phyloP scores from a whole-genome alignment of 2,888 invertebrate genomes.

The Perizoma affinitatum region DNA sequence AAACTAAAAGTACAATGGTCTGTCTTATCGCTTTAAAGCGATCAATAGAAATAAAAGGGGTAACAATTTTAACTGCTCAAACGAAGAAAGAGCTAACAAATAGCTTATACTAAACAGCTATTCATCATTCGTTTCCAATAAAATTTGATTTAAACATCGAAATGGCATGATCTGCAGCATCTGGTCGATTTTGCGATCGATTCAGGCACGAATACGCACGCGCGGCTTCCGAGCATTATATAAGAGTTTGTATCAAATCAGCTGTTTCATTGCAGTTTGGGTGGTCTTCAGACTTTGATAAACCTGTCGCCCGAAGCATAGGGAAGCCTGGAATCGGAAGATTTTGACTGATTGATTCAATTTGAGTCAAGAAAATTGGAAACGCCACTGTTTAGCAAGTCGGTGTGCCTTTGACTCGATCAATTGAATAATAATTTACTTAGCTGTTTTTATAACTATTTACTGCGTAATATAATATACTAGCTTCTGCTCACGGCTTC shows the following conservation, averaged over 20 bases:
- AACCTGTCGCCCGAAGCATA: constrained; percentile 46
- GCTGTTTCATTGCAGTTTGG: constrained; percentile 7
- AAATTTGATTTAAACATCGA: constrained; percentile 15
- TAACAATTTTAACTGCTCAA: too few species aligned
- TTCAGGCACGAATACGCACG: constrained; percentile 28
- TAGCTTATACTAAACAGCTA: constrained; percentile 4
- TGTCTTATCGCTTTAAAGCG: too few species aligned
- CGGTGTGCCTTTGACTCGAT: constrained; percentile 4
- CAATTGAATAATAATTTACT: constrained; percentile 1
- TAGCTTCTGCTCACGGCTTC: too few species aligned
- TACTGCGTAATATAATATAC: too few species aligned
- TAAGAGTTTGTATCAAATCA: constrained; percentile 13
- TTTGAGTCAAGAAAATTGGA: constrained; percentile 1
- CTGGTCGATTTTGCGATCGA: constrained; percentile 16
- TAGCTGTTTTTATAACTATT: too few species aligned
- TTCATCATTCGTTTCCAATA: constrained; percentile 7
- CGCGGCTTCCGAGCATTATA: constrained; percentile 32
- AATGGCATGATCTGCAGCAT: constrained; percentile 20
- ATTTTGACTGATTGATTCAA: constrained; percentile 16
- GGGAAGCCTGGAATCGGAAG: not conserved
- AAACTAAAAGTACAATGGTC: too few species aligned
- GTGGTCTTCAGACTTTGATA: constrained; percentile 29
- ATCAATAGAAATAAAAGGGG: too few species aligned
- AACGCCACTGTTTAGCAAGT: constrained; percentile 3
- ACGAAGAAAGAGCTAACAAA: not conserved